Base-by-base conservation (phyloP, 1,140 invertebrate species). In the Lerema accius region DNA sequence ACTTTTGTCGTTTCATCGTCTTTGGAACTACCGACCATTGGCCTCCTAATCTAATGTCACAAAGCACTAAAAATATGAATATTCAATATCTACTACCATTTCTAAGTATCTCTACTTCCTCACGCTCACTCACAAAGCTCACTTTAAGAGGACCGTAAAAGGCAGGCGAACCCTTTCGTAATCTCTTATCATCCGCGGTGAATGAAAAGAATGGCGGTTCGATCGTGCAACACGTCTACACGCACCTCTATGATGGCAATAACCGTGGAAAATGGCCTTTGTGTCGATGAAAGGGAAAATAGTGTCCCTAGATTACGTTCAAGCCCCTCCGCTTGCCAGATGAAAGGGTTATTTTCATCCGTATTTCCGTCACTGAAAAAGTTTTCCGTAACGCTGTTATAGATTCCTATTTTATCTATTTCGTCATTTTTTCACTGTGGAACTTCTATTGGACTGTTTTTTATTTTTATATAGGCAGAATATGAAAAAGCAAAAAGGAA, bases 251-350 rank as follows among this genome's bases (percentile, higher is more conserved):
- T 69, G 72, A 73, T 69, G 65, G 67, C 68, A 65, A 75, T 71
- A 78, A 71, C 76, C 61, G 59, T 61, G 64, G 16, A 78, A 70
- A 78, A 75, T 78, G 65, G 76, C 76, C 72, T 75, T 78, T 78
- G 68, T 73, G 66, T 59, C 60, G 62, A 58, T 73, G 66, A 75
- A 78, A 78, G 72, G 72, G 68, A 67, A 73, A 71, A 70, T 72
- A 72, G 67, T 68, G 60, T 37, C 65, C 53, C 64, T 17, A 58
- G 76, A 78, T 78, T 75, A 73, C 76, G 70, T 78, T 73, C 68
- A 73, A 70, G 63, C 74, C 70, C 72, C 71, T 78, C 62, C 68
- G 75, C 61, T 65, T 71, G 39, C n/a, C 23, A 67, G 65, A 69
- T 74, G 60, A 62, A 58, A 64, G 53, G 67, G 76, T 71, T 75